Base-by-base conservation (phyloP, 2,888 invertebrate genomes). In the Andrena trimmerana region DNA sequence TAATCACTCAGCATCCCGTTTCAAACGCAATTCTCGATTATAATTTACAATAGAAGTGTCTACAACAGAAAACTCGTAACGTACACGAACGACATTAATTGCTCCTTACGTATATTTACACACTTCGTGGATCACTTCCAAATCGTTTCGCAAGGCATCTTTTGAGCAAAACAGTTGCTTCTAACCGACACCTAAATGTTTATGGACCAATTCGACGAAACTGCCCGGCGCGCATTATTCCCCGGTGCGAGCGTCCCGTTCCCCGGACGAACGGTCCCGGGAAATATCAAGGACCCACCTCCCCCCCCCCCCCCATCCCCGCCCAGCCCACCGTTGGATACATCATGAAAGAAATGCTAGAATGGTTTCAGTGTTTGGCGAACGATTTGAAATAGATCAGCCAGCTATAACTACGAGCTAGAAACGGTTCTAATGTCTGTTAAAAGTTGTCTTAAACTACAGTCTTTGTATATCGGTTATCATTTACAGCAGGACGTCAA, bases 391-490 rank as follows among this genome's bases (percentile, higher is more conserved):
- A 80, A 86, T 74, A 79, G 75, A 75, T 87, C 84, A 60, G 52
- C 66, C 77, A 57, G 85, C 87, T 83, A 84, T 77, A 77, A 57
- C 62, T 78, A 80, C 74, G 79, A 89, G 78, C 85, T 89, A 89
- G 75, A 77, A 90, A 90, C 90, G 90, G 90, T 92, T 89, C 88
- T 90, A 89, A 89, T 91, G 89, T 92, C 91, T 91, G 91, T 92
- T 92, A 91, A 92, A 91, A 92, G 91, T 91, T 91, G 91, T 90
- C 91, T 93, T 92, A 93, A 92, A 91, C 93, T 93, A 92, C 91
- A 93, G 91, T 91, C 91, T 92, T 90, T 91, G 90, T 92, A 90
- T 90, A 91, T 90, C 88, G 88, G 85, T 90, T 78, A 88, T 89
- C 88, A 86, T 89, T 89, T 85, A 84, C 84, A 78, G 76, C 78